Conservation (phyloP, 2,888 invertebrate genomes). For the Smittia aterrima region DNA sequence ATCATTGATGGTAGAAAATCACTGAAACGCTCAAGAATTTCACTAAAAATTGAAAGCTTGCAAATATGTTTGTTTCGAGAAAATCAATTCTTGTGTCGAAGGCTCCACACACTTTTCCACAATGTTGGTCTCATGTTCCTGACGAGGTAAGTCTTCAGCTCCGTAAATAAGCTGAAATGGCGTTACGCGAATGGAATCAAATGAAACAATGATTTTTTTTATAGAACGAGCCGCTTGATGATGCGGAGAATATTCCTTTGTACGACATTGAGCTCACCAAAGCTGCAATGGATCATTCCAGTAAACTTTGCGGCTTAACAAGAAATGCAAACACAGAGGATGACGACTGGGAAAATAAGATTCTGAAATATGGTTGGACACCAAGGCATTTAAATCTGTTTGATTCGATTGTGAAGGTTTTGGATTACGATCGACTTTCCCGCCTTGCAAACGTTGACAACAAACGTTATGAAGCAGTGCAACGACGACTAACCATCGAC, state of each 20-base stretch:
- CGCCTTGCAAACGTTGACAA: slow-evolving; percentile 61
- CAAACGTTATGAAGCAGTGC: slow-evolving; percentile 64
- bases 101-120: neutral
- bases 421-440: slow-evolving; percentile 65
- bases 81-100: slow-evolving; percentile 23
- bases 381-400: slow-evolving; percentile 65
- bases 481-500: slow-evolving; percentile 67
- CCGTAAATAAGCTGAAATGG: slow-evolving; percentile 46
- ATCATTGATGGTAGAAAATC: no score
- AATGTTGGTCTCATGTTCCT: slow-evolving; percentile 24
- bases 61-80: neutral
- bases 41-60: neutral
- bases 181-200: slow-evolving; percentile 34
- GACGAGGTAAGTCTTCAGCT: slow-evolving; percentile 39
- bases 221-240: slow-evolving; percentile 2
- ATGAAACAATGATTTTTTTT: neutral
- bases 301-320: slow-evolving; percentile 62
- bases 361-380: slow-evolving; percentile 62
- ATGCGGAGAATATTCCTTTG: slow-evolving; percentile 50
- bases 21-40: no score
- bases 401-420: slow-evolving; percentile 62
- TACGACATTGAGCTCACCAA: slow-evolving; percentile 62
- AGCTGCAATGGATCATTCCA: slow-evolving; percentile 70
- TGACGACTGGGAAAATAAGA: slow-evolving; percentile 67
- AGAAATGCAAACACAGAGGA: slow-evolving; percentile 57